Conservation (phyloP, 2,888 invertebrate species). For the Amorpha juglandis region DNA sequence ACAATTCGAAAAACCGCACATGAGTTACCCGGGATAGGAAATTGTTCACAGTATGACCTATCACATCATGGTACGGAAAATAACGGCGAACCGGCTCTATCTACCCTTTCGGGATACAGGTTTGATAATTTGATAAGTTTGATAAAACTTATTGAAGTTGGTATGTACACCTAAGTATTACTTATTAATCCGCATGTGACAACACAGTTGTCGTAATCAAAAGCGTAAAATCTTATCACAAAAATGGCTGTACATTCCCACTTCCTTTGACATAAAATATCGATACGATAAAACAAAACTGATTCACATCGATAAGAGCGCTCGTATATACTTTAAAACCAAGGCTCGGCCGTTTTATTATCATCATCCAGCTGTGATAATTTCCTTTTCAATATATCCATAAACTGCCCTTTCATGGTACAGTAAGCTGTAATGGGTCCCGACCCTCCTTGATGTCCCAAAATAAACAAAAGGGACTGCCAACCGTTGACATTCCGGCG, state of each 20-base stretch:
- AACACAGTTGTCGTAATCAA: neutral
- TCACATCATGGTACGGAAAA: too few relatives aligned
- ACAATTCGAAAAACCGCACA: too few relatives aligned
- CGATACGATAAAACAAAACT: neutral
- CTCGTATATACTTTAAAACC: neutral
- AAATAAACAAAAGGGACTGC: slow-evolving; percentile 64
- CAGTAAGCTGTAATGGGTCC: slow-evolving; percentile 57
- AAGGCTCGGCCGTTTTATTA: slow-evolving; percentile 7
- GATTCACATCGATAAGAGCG: slow-evolving; percentile 4
- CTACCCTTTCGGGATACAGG: too few relatives aligned
- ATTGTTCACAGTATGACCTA: too few relatives aligned
- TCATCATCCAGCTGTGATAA: slow-evolving; percentile 32
- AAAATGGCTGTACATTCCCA: neutral
- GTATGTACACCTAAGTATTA: too few relatives aligned
- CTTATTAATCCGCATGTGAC: too few relatives aligned
- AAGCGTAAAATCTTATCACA: neutral
- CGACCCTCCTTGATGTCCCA: slow-evolving; percentile 59
- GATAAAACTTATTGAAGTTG: too few relatives aligned
- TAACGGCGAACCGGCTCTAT: too few relatives aligned
- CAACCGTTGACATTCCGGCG: slow-evolving; percentile 37
- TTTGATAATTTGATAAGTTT: too few relatives aligned
- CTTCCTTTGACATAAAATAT: neutral
- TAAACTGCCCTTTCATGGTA: slow-evolving; percentile 42
- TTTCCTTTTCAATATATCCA: slow-evolving; percentile 50
- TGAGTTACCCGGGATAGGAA: too few relatives aligned